Conservation (phyloP, 2,797 vertebrate genomes). For the Amphiprion clarkii region DNA sequence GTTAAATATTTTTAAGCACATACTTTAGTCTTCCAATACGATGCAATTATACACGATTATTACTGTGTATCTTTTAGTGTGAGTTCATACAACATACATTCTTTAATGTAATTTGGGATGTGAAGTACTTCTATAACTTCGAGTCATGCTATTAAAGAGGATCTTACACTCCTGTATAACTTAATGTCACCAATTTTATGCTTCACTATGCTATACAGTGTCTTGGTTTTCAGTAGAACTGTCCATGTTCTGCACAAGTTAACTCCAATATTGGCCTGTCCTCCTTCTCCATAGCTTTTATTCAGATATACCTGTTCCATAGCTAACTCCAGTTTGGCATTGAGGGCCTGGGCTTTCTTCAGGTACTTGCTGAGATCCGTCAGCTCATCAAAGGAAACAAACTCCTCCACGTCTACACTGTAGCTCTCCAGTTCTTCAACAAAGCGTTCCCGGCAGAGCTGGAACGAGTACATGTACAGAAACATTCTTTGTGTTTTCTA, state of each 20-base stretch:
- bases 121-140: background rate
- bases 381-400: slow-evolving; percentile 84
- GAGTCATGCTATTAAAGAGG: background rate
- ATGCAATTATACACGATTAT: background rate
- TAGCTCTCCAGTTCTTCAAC: slow-evolving; percentile 89
- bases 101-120: background rate
- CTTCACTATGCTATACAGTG: background rate
- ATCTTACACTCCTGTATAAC: background rate
- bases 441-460: slow-evolving; percentile 87
- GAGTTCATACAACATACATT: background rate
- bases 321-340: slow-evolving; percentile 86
- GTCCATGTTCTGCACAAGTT: background rate
- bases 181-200: background rate
- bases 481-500: background rate
- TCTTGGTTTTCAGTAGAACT: background rate
- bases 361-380: slow-evolving; percentile 87
- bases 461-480: slow-evolving; percentile 35
- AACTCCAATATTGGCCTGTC: background rate
- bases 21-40: background rate
- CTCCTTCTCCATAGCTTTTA: background rate
- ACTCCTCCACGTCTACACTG: slow-evolving; percentile 86
- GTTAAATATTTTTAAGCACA: background rate
- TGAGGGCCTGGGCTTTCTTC: slow-evolving; percentile 88
- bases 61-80: background rate
- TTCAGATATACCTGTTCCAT: slow-evolving; percentile 84